Conservation (phyloP, 2,797 vertebrate species). For the Chaetophractus vellerosus region DNA sequence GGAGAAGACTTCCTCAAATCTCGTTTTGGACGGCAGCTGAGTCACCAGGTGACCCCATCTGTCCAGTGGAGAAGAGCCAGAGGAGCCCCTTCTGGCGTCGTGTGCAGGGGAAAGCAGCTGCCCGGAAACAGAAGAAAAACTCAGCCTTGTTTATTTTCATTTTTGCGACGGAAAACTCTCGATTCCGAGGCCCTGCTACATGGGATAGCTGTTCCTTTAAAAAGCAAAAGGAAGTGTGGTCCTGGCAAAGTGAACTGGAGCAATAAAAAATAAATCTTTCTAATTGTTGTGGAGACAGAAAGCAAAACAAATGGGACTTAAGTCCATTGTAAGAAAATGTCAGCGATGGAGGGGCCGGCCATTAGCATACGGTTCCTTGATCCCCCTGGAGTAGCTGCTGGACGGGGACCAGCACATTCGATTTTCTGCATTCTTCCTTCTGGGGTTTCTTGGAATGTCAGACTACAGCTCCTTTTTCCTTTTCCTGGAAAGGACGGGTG, state of each 20-base stretch:
- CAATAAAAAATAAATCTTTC: constrained; percentile 90
- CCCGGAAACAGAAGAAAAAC: constrained; percentile 83
- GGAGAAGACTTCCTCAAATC: constrained; percentile 77
- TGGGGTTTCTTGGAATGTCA: constrained; percentile 87
- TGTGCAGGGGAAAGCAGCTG: constrained; percentile 71
- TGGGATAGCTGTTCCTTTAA: constrained; percentile 85
- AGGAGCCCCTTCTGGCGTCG: constrained; percentile 79
- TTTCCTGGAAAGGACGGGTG: constrained; percentile 75
- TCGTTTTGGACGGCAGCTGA: constrained; percentile 73
- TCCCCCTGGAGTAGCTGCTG: constrained; percentile 87
- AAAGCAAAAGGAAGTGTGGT: constrained; percentile 88
- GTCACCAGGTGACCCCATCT: constrained; percentile 75
- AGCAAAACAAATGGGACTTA: constrained; percentile 90
- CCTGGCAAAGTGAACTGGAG: constrained; percentile 85
- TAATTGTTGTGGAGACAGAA: constrained; percentile 92
- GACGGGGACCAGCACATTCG: constrained; percentile 74
- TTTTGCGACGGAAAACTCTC: constrained; percentile 77
- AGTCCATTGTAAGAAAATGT: constrained; percentile 89
- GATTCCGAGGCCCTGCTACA: neutral
- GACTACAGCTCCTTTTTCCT: constrained; percentile 79
- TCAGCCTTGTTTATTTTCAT: constrained; percentile 88
- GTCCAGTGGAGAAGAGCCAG: constrained; percentile 84
- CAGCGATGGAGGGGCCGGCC: constrained; percentile 86
- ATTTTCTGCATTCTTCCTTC: constrained; percentile 85
- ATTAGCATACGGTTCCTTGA: constrained; percentile 86